phyloP scores from a whole-genome alignment of 2,113 vertebrate genomes.

The Cinclus cinclus region DNA sequence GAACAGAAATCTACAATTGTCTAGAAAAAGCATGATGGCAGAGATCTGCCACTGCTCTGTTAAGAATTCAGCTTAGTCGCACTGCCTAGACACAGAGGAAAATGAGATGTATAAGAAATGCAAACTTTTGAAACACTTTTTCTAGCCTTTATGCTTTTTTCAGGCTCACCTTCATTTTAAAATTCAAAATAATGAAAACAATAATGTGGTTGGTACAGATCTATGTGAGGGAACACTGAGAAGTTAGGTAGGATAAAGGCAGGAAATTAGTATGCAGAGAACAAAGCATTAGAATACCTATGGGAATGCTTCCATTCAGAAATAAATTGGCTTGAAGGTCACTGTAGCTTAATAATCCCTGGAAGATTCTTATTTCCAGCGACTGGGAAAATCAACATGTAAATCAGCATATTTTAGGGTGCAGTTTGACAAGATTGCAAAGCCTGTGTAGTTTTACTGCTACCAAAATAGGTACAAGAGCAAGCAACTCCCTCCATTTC shows the following conservation, averaged over 20 bases:
- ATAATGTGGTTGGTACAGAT: not conserved
- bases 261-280: not conserved
- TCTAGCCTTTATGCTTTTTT: not conserved
- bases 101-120: not conserved
- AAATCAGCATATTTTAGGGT: slow-evolving; percentile 25
- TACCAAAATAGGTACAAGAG: not conserved
- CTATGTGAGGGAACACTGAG: not conserved
- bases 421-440: not conserved
- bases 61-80: not conserved
- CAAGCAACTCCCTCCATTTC: not conserved
- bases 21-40: accelerated
- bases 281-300: not conserved
- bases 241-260: not conserved
- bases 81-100: not conserved
- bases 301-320: slow-evolving; percentile 20
- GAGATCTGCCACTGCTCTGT: not conserved
- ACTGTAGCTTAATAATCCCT: slow-evolving; percentile 10
- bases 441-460: not conserved
- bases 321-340: slow-evolving; percentile 53
- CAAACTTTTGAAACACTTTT: not conserved
- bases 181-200: not conserved
- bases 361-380: not conserved
- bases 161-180: not conserved
- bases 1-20: not conserved
- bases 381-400: not conserved